These are phyloP conservation scores for Brachymystax lenok DNA, from an alignment of 2,797 vertebrate species.

Conservation along the genomic window DNA sequence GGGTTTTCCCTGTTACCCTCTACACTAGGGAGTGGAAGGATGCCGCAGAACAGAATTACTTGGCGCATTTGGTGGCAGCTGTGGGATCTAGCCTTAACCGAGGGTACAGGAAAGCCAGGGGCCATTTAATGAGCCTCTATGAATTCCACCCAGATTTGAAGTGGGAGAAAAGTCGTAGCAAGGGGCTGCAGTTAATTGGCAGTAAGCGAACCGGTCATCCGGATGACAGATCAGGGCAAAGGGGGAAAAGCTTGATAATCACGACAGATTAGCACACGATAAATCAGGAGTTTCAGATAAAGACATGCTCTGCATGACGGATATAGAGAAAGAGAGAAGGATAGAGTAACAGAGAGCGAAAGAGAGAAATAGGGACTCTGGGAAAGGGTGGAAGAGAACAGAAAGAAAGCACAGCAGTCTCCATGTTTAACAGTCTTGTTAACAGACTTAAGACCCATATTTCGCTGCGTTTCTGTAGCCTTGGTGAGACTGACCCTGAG, in stretches of 20 bases:
- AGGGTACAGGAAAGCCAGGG: not conserved
- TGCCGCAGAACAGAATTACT: not conserved
- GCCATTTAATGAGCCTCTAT: not conserved
- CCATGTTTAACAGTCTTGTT: conserved; percentile 3
- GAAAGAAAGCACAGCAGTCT: not conserved
- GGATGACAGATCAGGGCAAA: conserved; percentile 21
- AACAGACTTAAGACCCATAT: not conserved
- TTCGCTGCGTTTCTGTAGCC: not conserved
- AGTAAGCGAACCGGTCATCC: conserved; percentile 23
- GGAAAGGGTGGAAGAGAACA: not conserved
- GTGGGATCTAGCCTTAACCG: not conserved
- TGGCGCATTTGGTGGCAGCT: not conserved
- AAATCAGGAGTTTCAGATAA: conserved; percentile 2
- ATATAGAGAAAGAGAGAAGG: not conserved
- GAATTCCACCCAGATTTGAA: conserved; percentile 3
- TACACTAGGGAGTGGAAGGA: not conserved
- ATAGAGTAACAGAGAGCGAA: not conserved
- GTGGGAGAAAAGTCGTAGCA: too few relatives aligned
- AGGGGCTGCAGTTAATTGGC: conserved; percentile 20
- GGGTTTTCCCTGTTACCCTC: too few relatives aligned
- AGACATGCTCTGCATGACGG: not conserved
- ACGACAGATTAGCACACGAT: conserved; percentile 24
- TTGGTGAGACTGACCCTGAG: too few relatives aligned
- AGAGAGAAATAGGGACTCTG: not conserved
- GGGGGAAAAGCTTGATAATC: conserved; percentile 17